Conservation (phyloP, 2,113 vertebrate genomes). For the Menura novaehollandiae region DNA sequence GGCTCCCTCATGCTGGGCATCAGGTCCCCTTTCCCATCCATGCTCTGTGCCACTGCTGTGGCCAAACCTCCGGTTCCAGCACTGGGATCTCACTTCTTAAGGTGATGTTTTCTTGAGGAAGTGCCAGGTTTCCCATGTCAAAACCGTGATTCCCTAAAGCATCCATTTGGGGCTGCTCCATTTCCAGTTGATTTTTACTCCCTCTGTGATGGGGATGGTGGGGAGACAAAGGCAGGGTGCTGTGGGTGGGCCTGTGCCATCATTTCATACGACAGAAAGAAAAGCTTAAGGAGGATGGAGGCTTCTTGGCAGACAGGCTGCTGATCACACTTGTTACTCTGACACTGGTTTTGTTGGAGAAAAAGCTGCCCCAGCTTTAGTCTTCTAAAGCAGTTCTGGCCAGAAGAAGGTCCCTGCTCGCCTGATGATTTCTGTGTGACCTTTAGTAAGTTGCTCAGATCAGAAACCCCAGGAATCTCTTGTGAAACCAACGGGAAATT, state of each 20-base stretch:
- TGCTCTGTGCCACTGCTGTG: accelerated
- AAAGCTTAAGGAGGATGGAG: neutral
- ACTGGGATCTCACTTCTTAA: neutral
- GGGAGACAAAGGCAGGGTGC: neutral
- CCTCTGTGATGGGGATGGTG: neutral
- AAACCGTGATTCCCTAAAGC: neutral
- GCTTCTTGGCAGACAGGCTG: neutral
- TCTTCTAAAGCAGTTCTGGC: neutral
- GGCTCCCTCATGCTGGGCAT: accelerated
- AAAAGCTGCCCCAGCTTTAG: neutral
- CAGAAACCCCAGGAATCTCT: neutral
- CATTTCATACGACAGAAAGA: neutral
- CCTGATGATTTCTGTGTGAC: neutral
- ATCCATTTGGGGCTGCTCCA: neutral
- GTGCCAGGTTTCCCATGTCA: neutral
- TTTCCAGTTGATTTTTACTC: neutral
- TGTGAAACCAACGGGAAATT: neutral
- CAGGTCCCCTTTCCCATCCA: accelerated
- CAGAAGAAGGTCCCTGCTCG: neutral
- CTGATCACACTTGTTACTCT: neutral
- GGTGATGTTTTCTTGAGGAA: neutral
- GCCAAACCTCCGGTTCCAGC: neutral
- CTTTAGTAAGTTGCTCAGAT: neutral
- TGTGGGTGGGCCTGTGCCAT: neutral
- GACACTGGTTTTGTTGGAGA: neutral